Percentiles rank a stretch among this genome's conserved stretches.
Conservation (phyloP, 2,113 vertebrate genomes). For the Stigmatopora nigra region DNA sequence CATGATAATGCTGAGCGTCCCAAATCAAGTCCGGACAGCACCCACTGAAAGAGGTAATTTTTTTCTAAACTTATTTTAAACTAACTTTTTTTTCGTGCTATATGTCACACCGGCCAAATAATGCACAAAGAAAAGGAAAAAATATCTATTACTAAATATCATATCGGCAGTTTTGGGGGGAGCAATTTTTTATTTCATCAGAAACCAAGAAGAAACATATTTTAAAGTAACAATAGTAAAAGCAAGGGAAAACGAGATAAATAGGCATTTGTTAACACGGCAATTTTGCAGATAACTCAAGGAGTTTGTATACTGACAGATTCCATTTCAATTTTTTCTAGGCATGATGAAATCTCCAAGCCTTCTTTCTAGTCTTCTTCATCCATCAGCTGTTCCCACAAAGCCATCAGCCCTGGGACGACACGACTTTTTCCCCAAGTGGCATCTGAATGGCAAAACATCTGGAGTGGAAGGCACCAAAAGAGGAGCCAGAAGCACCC, state of each 20-base stretch:
- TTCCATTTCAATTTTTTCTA: neutral
- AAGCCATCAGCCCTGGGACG: neutral
- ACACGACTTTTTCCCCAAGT: neutral
- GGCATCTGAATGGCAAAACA: neutral
- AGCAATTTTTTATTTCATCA: no score
- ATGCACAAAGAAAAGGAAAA: no score
- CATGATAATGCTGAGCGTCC: slow-evolving; percentile 16
- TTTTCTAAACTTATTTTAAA: neutral
- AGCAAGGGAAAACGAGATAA: no score
- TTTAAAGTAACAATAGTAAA: no score
- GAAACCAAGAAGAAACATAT: no score
- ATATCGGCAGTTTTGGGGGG: no score
- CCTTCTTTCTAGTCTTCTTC: neutral
- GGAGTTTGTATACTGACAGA: neutral
- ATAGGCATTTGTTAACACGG: neutral
- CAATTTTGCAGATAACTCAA: no score
- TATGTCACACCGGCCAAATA: neutral
- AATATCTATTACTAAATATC: no score
- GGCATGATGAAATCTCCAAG: neutral
- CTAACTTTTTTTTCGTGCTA: neutral
- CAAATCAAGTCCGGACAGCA: slow-evolving; percentile 21
- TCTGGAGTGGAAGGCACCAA: neutral
- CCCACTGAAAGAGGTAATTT: slow-evolving; percentile 38
- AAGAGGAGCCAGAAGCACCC: neutral
- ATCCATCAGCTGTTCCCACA: slow-evolving; percentile 1